phyloP scores from a whole-genome alignment of 2,888 invertebrate genomes.

The Mycalesis mineus region DNA sequence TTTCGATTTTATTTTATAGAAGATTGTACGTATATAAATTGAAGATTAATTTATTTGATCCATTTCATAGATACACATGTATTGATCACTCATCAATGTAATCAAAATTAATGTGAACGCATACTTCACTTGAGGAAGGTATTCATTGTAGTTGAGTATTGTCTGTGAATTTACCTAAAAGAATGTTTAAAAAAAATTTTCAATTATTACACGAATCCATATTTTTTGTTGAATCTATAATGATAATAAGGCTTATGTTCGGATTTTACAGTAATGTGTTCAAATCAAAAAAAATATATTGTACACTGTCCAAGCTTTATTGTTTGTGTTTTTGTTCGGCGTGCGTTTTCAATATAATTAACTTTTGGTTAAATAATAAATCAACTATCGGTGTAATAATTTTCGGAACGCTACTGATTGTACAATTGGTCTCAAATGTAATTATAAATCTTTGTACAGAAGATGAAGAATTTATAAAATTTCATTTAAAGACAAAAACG shows the following conservation, averaged over 20 bases:
- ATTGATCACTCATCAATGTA: too few relatives aligned
- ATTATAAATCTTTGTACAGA: background rate
- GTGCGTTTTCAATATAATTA: background rate
- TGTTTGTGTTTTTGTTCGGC: background rate
- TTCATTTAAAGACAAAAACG: slow-evolving; percentile 2
- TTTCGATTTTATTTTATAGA: too few relatives aligned
- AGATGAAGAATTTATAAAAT: slow-evolving; percentile 6
- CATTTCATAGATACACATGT: too few relatives aligned
- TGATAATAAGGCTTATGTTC: slow-evolving; percentile 2
- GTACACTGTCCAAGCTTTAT: background rate
- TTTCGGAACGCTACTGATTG: background rate
- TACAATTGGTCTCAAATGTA: slow-evolving; percentile 5
- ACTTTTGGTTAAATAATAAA: background rate
- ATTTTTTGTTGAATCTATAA: background rate
- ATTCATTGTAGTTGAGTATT: too few relatives aligned
- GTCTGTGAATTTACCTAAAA: too few relatives aligned
- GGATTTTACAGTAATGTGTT: slow-evolving; percentile 3
- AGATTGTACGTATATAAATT: too few relatives aligned
- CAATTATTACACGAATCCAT: background rate
- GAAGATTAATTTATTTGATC: too few relatives aligned
- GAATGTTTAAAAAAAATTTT: too few relatives aligned
- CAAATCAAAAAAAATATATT: background rate
- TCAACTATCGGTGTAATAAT: background rate
- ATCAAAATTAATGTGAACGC: too few relatives aligned
- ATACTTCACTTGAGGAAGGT: too few relatives aligned